Evolutionary conservation across 64 coral and sea anemone genomes (phyloP), one percentile per base, ranked within the genome.

Genomic region (Astreopora myriophthalma): DNA sequence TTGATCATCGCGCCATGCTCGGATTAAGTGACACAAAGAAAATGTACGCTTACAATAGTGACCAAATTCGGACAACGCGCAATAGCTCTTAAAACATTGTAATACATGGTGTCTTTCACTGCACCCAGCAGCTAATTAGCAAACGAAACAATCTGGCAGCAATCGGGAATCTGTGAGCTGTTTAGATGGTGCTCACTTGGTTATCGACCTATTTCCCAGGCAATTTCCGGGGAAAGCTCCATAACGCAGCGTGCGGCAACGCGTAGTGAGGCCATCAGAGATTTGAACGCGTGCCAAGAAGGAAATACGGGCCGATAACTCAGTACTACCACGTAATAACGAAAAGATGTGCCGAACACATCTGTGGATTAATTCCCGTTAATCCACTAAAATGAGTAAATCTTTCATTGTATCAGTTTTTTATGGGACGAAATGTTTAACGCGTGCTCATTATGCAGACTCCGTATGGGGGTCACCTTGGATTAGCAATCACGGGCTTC

Each of bases 161-260:
- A 3, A 6, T 24, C 35, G 34, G 20, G 37, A 36, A 16, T 29
- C 19, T 60, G 0, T 3, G 25, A 65, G 22, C 55, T 38, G 19
- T 26, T 33, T n/a, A 64, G 9, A 64, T 39, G 2, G 16, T 65
- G 1, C 79, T 64, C 79, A 64, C 55, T 14, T 20, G 79, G 79
- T 25, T 1, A 83, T 64, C 4, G 19, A 37, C 11, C 20, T 35
- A 63, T 83, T 83, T 65, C 33, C 48, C 35, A 20, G 33, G 39
- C 61, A 57, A 33, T 57, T 83, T 83, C 79, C 79, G 61, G 79
- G 25, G 39, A 83, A 25, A 33, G 8, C 3, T 80, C 31, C 38
- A 39, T 22, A 12, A 29, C 55, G 5, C 48, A 39, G 79, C 79
- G 57, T 83, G 79, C 29, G 29, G 17, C 19, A 17, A 35, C 44